Percentiles rank a stretch among this genome's conserved stretches.
Conservation (phyloP, 2,797 vertebrate species). For the Tinamus major region DNA sequence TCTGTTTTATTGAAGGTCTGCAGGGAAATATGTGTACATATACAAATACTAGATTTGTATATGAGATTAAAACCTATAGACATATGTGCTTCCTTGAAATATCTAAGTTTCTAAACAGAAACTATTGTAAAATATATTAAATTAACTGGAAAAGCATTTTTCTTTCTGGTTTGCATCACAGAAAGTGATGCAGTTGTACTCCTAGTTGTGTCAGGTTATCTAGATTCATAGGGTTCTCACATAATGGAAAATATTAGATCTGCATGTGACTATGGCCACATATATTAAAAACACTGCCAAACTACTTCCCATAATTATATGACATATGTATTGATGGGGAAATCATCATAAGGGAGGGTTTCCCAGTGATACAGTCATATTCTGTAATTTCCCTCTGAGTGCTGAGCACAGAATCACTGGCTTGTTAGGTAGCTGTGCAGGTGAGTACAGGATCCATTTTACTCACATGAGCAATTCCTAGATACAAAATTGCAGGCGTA, state of each 20-base stretch:
- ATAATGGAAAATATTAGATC: conserved; percentile 14
- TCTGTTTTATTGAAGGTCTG: not conserved
- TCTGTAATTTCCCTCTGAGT: not conserved
- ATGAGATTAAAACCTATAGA: not conserved
- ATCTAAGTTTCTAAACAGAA: not conserved
- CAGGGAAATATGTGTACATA: not conserved
- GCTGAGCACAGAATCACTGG: not conserved
- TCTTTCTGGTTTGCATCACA: not conserved
- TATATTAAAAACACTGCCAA: not conserved
- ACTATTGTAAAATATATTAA: not conserved
- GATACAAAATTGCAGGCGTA: not conserved
- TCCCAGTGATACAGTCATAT: not conserved
- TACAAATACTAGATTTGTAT: not conserved
- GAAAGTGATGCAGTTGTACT: not conserved
- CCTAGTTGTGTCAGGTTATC: not conserved
- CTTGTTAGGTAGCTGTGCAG: not conserved
- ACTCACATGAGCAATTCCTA: not conserved
- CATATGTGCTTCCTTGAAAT: not conserved
- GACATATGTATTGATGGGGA: not conserved
- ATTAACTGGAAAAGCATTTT: not conserved
- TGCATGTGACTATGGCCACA: not conserved
- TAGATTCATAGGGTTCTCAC: not conserved
- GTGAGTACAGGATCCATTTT: not conserved
- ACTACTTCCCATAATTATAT: not conserved
- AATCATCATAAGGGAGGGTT: not conserved